Base-by-base conservation (phyloP, 2,797 vertebrate genomes). In the Sciurus carolinensis region DNA sequence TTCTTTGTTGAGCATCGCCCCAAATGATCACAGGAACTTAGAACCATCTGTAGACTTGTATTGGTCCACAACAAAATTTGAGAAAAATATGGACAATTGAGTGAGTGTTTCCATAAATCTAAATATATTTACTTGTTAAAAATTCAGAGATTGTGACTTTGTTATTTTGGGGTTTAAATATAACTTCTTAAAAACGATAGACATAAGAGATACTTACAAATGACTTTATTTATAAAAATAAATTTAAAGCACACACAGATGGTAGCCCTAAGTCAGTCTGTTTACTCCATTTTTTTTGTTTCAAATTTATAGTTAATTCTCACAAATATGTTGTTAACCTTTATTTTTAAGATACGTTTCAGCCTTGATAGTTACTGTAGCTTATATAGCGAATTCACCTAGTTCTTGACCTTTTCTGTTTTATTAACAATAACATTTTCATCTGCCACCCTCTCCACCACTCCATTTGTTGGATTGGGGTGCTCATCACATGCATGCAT, bases 231-330 rank as follows among this genome's bases (percentile, higher is more conserved):
- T 83, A n/a, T 82, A 75, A 91, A 90, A 39, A 89, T 47, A 59
- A 36, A 50, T 50, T 52, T 4, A n/a, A 30, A 66, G 54, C 1
- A 33, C 76, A 92, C 89, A 95, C 20, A 67, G 24, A 64, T 15
- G 36, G 72, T 1, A 91, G 12, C 47, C 30, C 64, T 86, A 66
- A 30, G 30, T 64, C 13, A 3, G 13, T 64, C 15, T 1, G 13
- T 90, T 95, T 82, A 87, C 9, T 44, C 11, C 73, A 30, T 42
- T 76, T 59, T 79, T 36, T 90, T 90, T 72, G 14, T 71, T 96
- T 92, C 28, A 57, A 87, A 95, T 52, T 59, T 66, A 50, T 42
- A 39, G 47, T 12, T 71, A 30, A 57, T 79, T 85, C 26, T 67
- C 33, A 76, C 11, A 89, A 33, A 92, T 75, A 80, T 1, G 3